Percentiles rank a stretch among this genome's conserved stretches.
phyloP scores from a whole-genome alignment of 2,797 vertebrate species.

The Adelosebastes latens region DNA sequence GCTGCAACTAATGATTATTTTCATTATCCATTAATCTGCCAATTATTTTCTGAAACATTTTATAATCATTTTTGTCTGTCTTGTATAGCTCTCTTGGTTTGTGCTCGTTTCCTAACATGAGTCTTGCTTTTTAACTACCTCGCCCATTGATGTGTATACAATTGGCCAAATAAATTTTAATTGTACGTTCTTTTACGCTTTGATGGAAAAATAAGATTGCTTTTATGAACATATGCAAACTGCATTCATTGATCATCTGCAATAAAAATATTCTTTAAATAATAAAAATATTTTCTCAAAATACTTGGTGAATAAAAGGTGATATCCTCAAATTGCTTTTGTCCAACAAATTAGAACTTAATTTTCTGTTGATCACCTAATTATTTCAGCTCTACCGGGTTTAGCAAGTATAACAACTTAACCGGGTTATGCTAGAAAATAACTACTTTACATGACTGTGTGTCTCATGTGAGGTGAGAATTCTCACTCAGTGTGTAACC shows the following conservation, averaged over 20 bases:
- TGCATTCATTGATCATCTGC: too few relatives aligned
- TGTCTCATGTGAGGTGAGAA: not conserved
- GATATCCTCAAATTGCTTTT: not conserved
- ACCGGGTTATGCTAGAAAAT: not conserved
- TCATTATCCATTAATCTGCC: not conserved
- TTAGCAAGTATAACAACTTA: not conserved
- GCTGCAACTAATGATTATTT: not conserved
- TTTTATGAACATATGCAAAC: too few relatives aligned
- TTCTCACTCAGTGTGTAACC: not conserved
- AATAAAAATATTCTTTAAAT: too few relatives aligned
- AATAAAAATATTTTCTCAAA: not conserved
- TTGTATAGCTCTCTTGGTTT: fast-evolving
- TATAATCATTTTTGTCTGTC: too few relatives aligned
- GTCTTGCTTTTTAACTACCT: too few relatives aligned
- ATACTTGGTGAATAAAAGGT: fast-evolving
- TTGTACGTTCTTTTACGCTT: too few relatives aligned
- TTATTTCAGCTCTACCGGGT: not conserved
- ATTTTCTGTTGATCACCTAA: not conserved
- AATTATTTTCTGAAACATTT: not conserved
- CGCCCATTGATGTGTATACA: too few relatives aligned
- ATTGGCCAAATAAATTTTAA: too few relatives aligned
- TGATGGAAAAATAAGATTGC: too few relatives aligned
- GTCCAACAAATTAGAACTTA: too few relatives aligned
- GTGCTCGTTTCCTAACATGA: too few relatives aligned
- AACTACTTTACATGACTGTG: not conserved